These are phyloP conservation scores for Potorous gilbertii DNA, from an alignment of 2,797 vertebrate species.

Conservation along the genomic window DNA sequence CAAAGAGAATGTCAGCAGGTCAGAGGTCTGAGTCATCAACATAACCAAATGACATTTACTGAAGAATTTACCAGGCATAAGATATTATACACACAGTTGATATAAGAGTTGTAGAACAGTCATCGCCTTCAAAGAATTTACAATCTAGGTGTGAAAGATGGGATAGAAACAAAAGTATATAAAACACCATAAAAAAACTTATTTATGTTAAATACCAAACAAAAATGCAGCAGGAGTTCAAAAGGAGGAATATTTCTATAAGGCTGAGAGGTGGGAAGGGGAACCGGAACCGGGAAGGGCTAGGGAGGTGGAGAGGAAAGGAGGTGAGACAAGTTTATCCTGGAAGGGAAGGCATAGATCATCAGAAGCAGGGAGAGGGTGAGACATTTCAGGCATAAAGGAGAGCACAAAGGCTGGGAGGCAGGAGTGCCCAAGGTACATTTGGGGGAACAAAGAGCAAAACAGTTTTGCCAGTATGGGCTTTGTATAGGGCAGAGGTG, in stretches of 20 bases:
- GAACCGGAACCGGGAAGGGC: no score
- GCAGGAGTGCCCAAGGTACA: neutral
- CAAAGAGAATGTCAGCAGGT: neutral
- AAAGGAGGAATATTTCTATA: neutral
- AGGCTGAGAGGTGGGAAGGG: neutral
- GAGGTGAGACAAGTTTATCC: neutral
- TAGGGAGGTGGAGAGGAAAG: neutral
- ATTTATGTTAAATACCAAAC: neutral
- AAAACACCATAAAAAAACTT: neutral
- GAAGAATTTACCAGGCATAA: neutral
- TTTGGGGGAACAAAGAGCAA: neutral
- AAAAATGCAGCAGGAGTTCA: neutral
- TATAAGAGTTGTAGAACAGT: neutral
- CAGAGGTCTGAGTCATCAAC: neutral
- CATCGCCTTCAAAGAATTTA: neutral
- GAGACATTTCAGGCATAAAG: neutral
- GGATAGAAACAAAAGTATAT: neutral
- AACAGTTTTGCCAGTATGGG: neutral
- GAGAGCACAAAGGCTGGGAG: neutral
- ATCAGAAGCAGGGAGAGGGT: neutral
- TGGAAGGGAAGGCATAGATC: neutral
- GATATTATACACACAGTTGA: neutral
- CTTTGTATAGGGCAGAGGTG: neutral
- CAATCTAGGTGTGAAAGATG: neutral
- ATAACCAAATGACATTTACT: neutral